Conservation (phyloP, 2,797 vertebrate genomes). For the Prionace glauca region DNA sequence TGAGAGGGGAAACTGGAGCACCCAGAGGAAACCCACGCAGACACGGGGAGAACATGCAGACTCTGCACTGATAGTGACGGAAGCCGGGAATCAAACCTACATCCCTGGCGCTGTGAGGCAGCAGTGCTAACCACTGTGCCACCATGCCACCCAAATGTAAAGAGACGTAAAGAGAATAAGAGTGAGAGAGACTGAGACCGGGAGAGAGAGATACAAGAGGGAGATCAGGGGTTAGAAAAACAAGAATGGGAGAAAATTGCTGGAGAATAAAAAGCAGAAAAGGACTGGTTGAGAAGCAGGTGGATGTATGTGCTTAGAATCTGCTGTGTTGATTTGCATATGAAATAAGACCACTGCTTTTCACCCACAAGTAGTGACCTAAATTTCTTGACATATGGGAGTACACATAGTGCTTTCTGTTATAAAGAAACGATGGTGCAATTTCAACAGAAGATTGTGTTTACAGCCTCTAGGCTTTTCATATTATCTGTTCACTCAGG, state of each 20-base stretch:
- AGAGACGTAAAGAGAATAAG: background rate
- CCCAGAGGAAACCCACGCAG: too few relatives aligned
- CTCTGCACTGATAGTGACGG: too few relatives aligned
- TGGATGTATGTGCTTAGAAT: background rate
- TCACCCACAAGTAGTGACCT: background rate
- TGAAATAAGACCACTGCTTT: background rate
- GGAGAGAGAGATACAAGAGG: background rate
- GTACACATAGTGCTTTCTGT: background rate
- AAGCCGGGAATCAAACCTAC: too few relatives aligned
- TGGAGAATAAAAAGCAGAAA: background rate
- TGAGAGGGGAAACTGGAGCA: too few relatives aligned
- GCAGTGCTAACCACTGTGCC: too few relatives aligned
- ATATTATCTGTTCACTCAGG: background rate
- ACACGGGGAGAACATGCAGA: too few relatives aligned
- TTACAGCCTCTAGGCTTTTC: slow-evolving; percentile 1
- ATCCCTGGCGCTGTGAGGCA: too few relatives aligned
- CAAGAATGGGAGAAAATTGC: background rate
- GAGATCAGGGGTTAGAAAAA: background rate
- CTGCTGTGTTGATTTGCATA: background rate
- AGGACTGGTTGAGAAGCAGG: background rate
- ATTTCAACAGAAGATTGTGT: slow-evolving; percentile 25
- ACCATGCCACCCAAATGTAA: too few relatives aligned
- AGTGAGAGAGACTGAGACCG: background rate
- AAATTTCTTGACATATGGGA: slow-evolving; percentile 23
- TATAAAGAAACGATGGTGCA: background rate